Conservation (phyloP, 2,888 invertebrate genomes). For the Parthenolecanium corni region DNA sequence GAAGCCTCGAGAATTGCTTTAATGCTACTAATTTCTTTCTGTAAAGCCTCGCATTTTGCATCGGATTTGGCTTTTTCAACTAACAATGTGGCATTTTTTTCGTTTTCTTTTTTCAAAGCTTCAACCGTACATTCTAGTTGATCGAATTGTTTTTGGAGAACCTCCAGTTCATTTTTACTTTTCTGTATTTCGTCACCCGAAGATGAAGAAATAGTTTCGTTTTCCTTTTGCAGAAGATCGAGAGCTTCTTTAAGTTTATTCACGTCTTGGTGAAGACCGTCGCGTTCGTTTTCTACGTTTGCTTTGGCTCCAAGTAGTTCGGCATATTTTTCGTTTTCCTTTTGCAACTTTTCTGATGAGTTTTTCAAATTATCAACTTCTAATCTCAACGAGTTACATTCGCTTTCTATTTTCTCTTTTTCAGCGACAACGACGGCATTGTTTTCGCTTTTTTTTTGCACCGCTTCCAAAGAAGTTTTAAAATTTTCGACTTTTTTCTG, state of each 20-base stretch:
- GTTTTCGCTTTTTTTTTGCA: not conserved
- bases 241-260: conserved; percentile 1
- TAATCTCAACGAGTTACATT: too few relatives aligned
- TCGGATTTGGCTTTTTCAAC: conserved; percentile 31
- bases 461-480: not conserved
- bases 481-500: conserved; percentile 5
- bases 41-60: conserved; percentile 23
- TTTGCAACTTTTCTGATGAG: conserved; percentile 3
- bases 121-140: conserved; percentile 30
- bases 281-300: too few relatives aligned
- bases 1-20: not conserved
- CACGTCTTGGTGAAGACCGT: not conserved
- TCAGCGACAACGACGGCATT: not conserved
- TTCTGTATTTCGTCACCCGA: conserved; percentile 18
- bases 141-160: conserved; percentile 27
- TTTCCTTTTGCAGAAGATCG: too few relatives aligned
- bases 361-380: not conserved
- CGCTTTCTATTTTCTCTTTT: not conserved
- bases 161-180: conserved; percentile 22
- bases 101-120: conserved; percentile 28
- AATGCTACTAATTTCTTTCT: conserved; percentile 29
- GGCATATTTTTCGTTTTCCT: not conserved
- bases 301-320: not conserved
- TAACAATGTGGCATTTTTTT: conserved; percentile 31
- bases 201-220: conserved; percentile 10